A percentile compares a stretch with the other conserved stretches of the same genome.
phyloP scores from a whole-genome alignment of 2,888 invertebrate genomes.

The Acanthoscelides obtectus region DNA sequence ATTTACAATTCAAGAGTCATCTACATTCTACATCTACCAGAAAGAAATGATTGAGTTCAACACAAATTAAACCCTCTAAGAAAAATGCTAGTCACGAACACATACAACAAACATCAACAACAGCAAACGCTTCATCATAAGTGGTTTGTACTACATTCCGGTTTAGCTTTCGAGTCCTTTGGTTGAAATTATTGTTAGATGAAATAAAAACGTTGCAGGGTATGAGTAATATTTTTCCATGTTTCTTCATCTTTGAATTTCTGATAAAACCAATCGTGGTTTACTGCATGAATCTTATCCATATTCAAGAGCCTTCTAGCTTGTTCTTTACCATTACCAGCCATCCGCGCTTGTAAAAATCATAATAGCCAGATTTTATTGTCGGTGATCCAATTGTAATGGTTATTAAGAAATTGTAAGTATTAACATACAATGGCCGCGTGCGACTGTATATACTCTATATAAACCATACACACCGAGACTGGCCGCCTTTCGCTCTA shows the following conservation, averaged over 20 bases:
- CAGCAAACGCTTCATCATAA: no score
- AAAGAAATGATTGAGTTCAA: no score
- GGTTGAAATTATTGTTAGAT: no score
- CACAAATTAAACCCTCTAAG: no score
- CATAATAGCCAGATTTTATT: conserved; percentile 2
- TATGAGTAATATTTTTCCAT: no score
- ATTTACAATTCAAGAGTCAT: no score
- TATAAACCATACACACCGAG: background rate
- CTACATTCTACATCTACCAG: no score
- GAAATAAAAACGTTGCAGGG: no score
- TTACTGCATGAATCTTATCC: background rate
- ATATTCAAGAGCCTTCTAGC: background rate
- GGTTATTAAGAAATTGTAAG: conserved; percentile 8
- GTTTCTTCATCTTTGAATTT: background rate
- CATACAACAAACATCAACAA: no score
- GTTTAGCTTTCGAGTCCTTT: no score
- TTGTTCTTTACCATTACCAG: background rate
- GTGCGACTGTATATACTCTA: conserved; percentile 13
- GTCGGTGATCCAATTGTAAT: conserved; percentile 8
- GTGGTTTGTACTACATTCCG: no score
- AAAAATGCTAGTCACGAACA: no score
- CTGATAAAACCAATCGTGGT: background rate
- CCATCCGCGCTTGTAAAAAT: background rate
- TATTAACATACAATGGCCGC: conserved; percentile 21
- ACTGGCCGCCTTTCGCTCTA: conserved; percentile 14